Percentiles rank a stretch among this genome's conserved stretches.
Conservation (phyloP, 2,113 vertebrate species). For the Carettochelys insculpta region DNA sequence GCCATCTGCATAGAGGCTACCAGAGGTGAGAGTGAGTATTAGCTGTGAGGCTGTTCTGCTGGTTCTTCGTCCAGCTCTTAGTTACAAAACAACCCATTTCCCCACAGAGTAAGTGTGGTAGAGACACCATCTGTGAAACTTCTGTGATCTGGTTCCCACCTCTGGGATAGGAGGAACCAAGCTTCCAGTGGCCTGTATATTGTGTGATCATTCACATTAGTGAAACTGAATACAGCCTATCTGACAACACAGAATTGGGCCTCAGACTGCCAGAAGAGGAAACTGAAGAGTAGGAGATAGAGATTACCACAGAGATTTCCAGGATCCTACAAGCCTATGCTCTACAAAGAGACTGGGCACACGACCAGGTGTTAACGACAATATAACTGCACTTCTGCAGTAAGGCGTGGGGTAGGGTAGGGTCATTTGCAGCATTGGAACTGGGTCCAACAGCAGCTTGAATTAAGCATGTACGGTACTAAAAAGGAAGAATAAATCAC, state of each 20-base stretch:
- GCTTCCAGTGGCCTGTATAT: not conserved
- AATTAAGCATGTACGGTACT: not conserved
- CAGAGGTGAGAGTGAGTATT: not conserved
- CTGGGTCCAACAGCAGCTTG: not conserved
- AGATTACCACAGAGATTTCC: not conserved
- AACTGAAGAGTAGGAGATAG: too few species aligned
- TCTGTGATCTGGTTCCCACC: not conserved
- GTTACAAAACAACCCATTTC: not conserved
- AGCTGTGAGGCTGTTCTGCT: not conserved
- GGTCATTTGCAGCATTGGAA: accelerated
- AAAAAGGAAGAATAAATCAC: not conserved
- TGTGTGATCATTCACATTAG: not conserved
- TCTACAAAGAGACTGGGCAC: accelerated
- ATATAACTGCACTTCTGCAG: accelerated
- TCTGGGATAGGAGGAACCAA: not conserved
- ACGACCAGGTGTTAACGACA: accelerated
- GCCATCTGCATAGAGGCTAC: not conserved
- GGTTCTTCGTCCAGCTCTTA: not conserved
- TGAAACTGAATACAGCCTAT: not conserved
- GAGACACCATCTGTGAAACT: not conserved
- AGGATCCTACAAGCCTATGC: not conserved
- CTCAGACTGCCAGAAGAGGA: not conserved
- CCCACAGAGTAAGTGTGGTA: not conserved
- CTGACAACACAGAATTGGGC: not conserved
- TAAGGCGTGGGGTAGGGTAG: not conserved